Evolutionary conservation across 2,888 invertebrate species (phyloP), one percentile per base, ranked within the genome.

Genomic region (Abscondita cerata): DNA sequence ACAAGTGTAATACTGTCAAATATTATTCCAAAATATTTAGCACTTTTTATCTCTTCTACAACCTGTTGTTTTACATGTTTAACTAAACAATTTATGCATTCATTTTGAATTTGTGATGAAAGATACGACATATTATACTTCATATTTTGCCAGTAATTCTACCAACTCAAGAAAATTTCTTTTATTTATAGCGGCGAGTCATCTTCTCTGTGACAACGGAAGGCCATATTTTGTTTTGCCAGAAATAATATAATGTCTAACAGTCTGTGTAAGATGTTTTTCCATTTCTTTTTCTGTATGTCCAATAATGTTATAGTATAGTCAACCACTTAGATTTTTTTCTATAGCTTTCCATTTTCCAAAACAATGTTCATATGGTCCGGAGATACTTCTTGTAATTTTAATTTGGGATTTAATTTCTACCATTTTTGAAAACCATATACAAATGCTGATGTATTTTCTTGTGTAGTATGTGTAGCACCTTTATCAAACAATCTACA

Each of bases 11-110:
- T 40, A 12, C 40, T 40, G n/a, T 40, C 40, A 13, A 40, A 40
- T 12, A 40, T 40, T 12, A 40, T 40, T 40, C 40, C 40, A n/a
- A 40, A 40, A 40, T 40, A 40, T 13, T 12, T n/a, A n/a, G 40
- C 40, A 8, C 8, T 5, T 13, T 40, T 4, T 8, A n/a, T 40
- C 6, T 40, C 6, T 12, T 12, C 4, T 40, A 40, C n/a, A 40
- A 40, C 4, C 5, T 4, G 5, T 4, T n/a, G 4, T n/a, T n/a
- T 40, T 40, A 40, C 40, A 31, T 31, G 9, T 6, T 31, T 31
- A 6, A 9, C 5, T 9, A 31, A 31, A 5, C 5, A 6, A 31
- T 31, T 9, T 6, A 31, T 31, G 9, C 5, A 31, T 9, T 31
- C 31, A 9, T 31, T 31, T 31, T 31, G 40, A 40, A 12, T 40